Evolutionary conservation across 1,140 invertebrate genomes (phyloP), one percentile per base, ranked within the genome.

Genomic region (Macrocentrus cingulum): DNA sequence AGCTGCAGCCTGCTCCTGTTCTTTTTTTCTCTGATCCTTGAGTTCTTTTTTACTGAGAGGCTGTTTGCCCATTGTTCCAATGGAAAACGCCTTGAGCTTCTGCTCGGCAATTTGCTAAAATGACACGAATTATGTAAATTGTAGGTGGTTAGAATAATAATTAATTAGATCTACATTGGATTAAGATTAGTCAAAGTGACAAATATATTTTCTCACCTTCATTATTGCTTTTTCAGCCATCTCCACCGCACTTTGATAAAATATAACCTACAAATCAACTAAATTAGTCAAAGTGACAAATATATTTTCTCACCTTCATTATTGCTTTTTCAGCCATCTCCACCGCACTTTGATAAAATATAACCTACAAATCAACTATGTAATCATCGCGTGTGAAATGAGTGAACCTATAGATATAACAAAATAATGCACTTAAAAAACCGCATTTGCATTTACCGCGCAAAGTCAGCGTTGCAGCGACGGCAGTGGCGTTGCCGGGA

Each of bases 1-100:
- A 51, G 89, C 90, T 9, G 90, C 90, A 15, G 88, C 90, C 75
- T 92, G 90, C 70, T 94, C 90, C 72, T 95, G 90, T 72, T 95
- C 92, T 70, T 92, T 92, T 78, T 94, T 94, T 55, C 87, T 86
- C 52, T 89, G 84, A 64, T 96, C 93, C 70, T 96, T 93, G 7
- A 91, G 75, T 78, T 96, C 94, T 62, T 87, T 89, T 78, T 95
- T 95, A 29, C 91, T 91, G 59, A 91, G 73, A 37, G 83, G 82
- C 50, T 92, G 83, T 72, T 91, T 90, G 18, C 87, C 88, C 89
- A 94, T 91, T 18, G 87, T 86, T 16, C 88, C 88, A 61, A 91
- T 88, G n/a, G 89, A 88, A 75, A 91, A 91, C 7, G 89, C 88
- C 71, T 91, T 90, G 29, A 92, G 77, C 72, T 91, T 91, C 67